Base-by-base conservation (phyloP, 1,140 invertebrate genomes). In the Apis cerana region DNA sequence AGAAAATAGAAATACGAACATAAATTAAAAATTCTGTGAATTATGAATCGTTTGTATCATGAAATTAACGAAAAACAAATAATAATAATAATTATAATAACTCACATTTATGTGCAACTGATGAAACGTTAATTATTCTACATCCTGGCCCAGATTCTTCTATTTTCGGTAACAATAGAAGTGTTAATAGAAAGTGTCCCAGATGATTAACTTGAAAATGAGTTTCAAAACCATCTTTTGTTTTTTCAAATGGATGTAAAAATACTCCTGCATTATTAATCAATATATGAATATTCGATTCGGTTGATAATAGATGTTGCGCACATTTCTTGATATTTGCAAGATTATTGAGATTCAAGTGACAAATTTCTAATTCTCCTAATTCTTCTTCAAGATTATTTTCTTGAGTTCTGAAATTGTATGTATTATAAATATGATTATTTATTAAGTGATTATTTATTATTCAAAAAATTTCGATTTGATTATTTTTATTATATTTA, bases 201-300 rank as follows among this genome's bases (percentile, higher is more conserved):
- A 98, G 92, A 92, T 98, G 96, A 91, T 98, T 98, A 0, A 96
- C 96, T 21, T 96, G 97, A 23, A 98, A 94, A 83, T 98, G 96
- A 74, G 95, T 95, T 91, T 99, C 98, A 90, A 97, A 97, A 2
- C 97, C 97, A 88, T 98, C 97, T 81, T 95, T 95, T 0, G 96
- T 97, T 80, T 95, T 95, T 62, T 93, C 92, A 76, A 95, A 93
- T 0, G 96, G 97, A 80, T 95, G 96, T 93, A 95, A 95, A 96
- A 97, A 97, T 0, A 97, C 95, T 4, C 96, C 97, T 70, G 97
- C 97, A 94, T 98, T 98, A 86, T 98, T 97, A 21, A 98, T 95
- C 5, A 98, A 93, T 61, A 97, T 93, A 89, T 97, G 95, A 62
- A 97, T 96, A 88, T 95, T 93, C 58, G 94, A 76, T 91, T 96